Conservation (phyloP, 92 coral and sea anemone species). For the Umimayanthus chanpuru region DNA sequence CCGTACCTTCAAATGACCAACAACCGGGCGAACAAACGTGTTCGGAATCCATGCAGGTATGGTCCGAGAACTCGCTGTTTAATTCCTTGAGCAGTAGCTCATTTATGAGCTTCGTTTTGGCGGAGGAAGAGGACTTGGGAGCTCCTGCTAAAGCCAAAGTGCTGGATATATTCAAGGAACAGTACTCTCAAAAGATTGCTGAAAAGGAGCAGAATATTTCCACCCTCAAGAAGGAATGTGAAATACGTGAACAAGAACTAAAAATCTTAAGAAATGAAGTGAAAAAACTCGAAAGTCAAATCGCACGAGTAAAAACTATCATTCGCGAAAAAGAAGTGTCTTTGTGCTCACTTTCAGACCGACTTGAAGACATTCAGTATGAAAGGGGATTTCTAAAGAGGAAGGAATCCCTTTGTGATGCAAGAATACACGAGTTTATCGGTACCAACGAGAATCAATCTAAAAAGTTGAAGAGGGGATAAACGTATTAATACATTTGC, state of each 20-base stretch:
- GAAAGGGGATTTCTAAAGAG: constrained; percentile 28
- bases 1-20: neutral
- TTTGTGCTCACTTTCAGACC: constrained; percentile 31
- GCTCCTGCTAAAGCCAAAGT: constrained; percentile 26
- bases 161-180: constrained; percentile 17
- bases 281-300: constrained; percentile 14
- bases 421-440: constrained; percentile 31
- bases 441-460: neutral
- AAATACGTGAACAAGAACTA: constrained; percentile 23
- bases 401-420: constrained; percentile 37
- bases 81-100: constrained; percentile 21
- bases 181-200: constrained; percentile 10
- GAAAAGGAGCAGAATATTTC: neutral
- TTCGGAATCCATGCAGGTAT: neutral
- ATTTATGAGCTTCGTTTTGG: constrained; percentile 24
- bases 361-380: constrained; percentile 34
- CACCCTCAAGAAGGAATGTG: neutral
- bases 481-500: neutral
- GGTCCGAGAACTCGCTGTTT: neutral
- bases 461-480: constrained; percentile 11
- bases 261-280: constrained; percentile 14
- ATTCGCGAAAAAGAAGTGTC: constrained; percentile 31
- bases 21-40: no score
- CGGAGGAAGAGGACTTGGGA: constrained; percentile 22
- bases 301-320: neutral